Percentiles rank a stretch among this genome's conserved stretches.
These are phyloP conservation scores for Onychorhynchus coronatus DNA, from an alignment of 2,113 vertebrate species.

Conservation along the genomic window DNA sequence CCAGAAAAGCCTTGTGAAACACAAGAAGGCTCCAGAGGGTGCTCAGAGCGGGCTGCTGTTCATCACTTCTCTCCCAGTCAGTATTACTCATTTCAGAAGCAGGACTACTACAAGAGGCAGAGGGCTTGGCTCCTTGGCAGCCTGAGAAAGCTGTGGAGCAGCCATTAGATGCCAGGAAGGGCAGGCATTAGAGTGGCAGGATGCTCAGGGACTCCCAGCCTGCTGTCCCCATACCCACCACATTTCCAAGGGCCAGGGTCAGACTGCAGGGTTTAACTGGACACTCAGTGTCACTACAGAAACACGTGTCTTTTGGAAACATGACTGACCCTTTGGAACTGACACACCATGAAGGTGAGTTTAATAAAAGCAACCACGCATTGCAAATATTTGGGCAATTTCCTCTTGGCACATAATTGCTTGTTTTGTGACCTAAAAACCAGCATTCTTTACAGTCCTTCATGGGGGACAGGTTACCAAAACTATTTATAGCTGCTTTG, in stretches of 20 bases:
- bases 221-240: neutral
- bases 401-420: slow-evolving; percentile 23
- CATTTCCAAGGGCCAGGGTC: neutral
- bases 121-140: neutral
- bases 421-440: slow-evolving; percentile 19
- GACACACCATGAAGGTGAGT: neutral
- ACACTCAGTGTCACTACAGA: neutral
- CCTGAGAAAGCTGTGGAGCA: neutral
- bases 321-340: neutral
- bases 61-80: neutral
- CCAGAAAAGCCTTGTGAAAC: neutral
- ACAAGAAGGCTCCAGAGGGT: neutral
- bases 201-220: neutral
- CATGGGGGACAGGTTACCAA: neutral
- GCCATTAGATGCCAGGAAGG: neutral
- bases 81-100: neutral
- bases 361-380: neutral
- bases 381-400: neutral
- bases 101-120: neutral
- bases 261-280: neutral
- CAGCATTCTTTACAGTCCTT: neutral
- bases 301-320: neutral
- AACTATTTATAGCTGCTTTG: neutral
- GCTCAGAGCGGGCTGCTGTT: neutral
- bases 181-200: neutral